Evolutionary conservation across 2,888 invertebrate genomes (phyloP), one percentile per base, ranked within the genome.

Genomic region (Brachypalpus laphriformis): DNA sequence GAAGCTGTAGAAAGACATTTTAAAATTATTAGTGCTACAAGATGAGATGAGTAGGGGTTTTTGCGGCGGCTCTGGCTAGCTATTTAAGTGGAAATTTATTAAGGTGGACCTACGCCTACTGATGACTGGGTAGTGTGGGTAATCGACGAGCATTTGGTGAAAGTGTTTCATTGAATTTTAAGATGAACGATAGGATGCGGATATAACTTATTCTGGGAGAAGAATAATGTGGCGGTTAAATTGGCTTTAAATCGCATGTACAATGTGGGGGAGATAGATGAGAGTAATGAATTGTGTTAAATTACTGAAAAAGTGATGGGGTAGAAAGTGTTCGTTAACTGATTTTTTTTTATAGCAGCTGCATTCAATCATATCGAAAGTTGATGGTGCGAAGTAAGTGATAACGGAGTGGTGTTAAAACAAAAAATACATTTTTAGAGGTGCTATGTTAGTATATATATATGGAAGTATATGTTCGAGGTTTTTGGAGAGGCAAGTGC

Each of bases 21-120:
- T 78, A 74, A 83, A 83, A 83, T 83, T 78, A 83, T 83, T 83
- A 75, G 78, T 78, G 18, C 25, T 66, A 40, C 71, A 61, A 37
- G 77, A 72, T 68, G 77, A 45, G 59, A 37, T 66, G 59, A 8
- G 37, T 47, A 34, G 34, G 76, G 63, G 18, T 37, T 20, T 22
- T 31, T n/a, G n/a, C n/a, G n/a, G n/a, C n/a, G 45, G 25, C 34
- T 34, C 8, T 42, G 40, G 51, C 54, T 56, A 63, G 56, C 51
- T 25, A 74, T 78, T 78, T 37, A 51, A 68, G 80, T 59, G 68
- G 22, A 51, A 74, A 83, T 83, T 80, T 83, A 83, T 83, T 45
- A 47, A 65, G 68, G 83, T 78, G 49, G 1, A 14, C 11, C 18
- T 65, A 18, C 11, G 40, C 34, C 37, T 42, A 40, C 16, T 22